phyloP scores from a whole-genome alignment of 1,140 invertebrate genomes.

The Pomacea maculata region DNA sequence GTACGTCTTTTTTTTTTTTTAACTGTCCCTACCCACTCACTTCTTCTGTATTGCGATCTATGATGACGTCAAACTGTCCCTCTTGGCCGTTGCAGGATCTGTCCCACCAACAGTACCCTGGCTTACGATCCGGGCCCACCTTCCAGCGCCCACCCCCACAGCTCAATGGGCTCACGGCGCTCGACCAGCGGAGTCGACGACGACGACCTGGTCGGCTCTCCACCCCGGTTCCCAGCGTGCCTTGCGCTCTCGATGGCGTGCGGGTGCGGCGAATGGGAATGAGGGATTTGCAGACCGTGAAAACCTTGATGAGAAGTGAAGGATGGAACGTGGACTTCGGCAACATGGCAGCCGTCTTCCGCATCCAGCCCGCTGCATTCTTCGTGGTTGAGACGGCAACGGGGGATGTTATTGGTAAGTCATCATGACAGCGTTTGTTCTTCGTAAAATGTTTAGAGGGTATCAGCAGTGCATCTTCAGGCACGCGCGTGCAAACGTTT shows the following conservation, averaged over 20 bases:
- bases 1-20: too few relatives aligned
- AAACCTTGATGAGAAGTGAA: slow-evolving; percentile 5
- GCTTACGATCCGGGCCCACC: background rate
- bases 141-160: background rate
- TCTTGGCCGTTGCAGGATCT: background rate
- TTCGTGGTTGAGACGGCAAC: slow-evolving; percentile 11
- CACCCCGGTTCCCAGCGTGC: background rate
- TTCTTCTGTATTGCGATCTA: too few relatives aligned
- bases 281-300: background rate
- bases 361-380: slow-evolving; percentile 8
- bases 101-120: background rate
- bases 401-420: slow-evolving; percentile 15
- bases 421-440: background rate
- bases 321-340: slow-evolving; percentile 19
- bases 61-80: too few relatives aligned
- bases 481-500: background rate
- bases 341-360: slow-evolving; percentile 19
- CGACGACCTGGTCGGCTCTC: background rate
- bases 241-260: background rate
- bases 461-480: background rate
- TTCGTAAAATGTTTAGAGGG: too few relatives aligned
- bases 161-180: background rate
- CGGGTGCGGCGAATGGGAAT: background rate
- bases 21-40: too few relatives aligned
- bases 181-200: background rate